Evolutionary conservation across 1,140 invertebrate species (phyloP).

Genomic region (Trichoplusia ni): DNA sequence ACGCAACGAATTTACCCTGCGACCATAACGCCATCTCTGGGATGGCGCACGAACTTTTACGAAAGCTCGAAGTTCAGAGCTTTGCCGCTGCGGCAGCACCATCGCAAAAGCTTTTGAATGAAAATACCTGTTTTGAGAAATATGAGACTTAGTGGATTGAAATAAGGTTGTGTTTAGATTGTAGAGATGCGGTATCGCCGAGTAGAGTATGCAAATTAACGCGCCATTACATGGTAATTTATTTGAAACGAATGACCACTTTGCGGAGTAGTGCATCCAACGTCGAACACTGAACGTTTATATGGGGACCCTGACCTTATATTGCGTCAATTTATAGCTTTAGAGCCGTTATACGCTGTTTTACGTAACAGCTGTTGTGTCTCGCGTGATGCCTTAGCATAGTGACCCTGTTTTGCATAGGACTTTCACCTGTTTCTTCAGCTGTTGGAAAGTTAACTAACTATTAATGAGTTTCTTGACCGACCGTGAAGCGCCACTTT

Average conservation of each 20-base stretch:
- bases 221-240: conserved; percentile 82
- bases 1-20: neutral
- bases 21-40: conserved; percentile 66
- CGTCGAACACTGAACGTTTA: conserved; percentile 78
- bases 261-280: conserved; percentile 76
- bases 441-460: conserved; percentile 39
- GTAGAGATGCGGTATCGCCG: conserved; percentile 51
- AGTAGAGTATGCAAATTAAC: conserved; percentile 81
- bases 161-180: conserved; percentile 64
- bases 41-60: conserved; percentile 64
- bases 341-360: conserved; percentile 72
- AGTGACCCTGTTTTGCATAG: conserved; percentile 62
- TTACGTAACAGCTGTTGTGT: conserved; percentile 78
- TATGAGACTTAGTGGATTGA: conserved; percentile 44
- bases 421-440: conserved; percentile 58
- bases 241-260: conserved; percentile 83
- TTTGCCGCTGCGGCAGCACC: conserved; percentile 54
- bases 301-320: conserved; percentile 82
- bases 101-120: conserved; percentile 71
- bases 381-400: conserved; percentile 68
- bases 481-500: neutral
- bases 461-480: conserved; percentile 26
- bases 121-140: conserved; percentile 42
- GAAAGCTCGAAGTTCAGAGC: conserved; percentile 64
- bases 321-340: conserved; percentile 80